Base-by-base conservation (phyloP, 2,888 invertebrate genomes). In the Netelia fuscicornis region DNA sequence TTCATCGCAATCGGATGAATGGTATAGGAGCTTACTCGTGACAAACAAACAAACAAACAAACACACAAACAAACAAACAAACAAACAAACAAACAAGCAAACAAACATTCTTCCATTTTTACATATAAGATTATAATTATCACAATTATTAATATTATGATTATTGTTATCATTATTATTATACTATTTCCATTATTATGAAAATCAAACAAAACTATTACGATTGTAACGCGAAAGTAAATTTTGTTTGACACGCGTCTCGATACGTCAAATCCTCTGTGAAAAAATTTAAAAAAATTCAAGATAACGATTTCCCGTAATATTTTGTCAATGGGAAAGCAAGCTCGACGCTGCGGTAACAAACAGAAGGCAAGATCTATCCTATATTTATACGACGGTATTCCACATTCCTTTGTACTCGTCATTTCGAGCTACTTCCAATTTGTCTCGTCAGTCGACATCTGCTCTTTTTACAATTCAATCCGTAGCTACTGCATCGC, bases 361-460 rank as follows among this genome's bases (percentile, higher is more conserved):
- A 48, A 48, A 11, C 10, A 48, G 2, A 48, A 48, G 1, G 11
- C 1, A 48, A 68, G 60, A n/a, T 60, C n/a, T 20, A 37, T 17
- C 48, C 62, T 25, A 60, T 60, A 48, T 62, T 48, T 67, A 17
- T 56, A 2, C 23, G 60, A 54, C 54, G 62, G n/a, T 81, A 52
- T 74, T 60, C 42, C 44, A 8, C 30, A n/a, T 60, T 70, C 58
- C 65, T 77, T 82, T 76, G 76, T 82, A 48, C 64, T 65, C 81
- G 44, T 76, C 70, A 65, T 56, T 77, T 71, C 56, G 25, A 82
- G 81, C 58, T 71, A 82, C 71, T 82, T 77, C 65, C 71, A 82
- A 82, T 82, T 64, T 82, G 65, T 76, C 64, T 37, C 48, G 76
- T 76, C 76, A 64, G 81, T 71, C 76, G 48, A 60, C 60, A 48